Percentiles rank a stretch among this genome's conserved stretches.
Conservation (phyloP, 2,113 vertebrate species). For the Calonectris borealis region DNA sequence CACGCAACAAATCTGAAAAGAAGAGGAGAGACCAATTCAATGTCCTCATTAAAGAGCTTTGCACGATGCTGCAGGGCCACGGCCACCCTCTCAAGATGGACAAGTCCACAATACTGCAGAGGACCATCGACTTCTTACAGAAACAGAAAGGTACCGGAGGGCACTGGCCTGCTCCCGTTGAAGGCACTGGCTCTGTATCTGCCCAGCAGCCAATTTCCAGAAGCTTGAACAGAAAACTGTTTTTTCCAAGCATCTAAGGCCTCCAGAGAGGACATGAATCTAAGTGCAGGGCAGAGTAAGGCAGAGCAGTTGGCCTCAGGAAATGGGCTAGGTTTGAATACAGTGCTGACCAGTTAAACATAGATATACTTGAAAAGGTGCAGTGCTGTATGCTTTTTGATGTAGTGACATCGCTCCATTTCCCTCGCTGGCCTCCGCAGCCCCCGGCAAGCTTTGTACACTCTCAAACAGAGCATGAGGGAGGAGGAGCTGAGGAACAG, state of each 20-base stretch:
- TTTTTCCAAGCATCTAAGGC: neutral
- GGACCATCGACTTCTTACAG: conserved; percentile 83
- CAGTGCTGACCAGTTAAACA: neutral
- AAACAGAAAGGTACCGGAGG: conserved; percentile 85
- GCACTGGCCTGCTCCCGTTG: no score
- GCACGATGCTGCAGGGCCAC: conserved; percentile 83
- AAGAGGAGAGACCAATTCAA: conserved; percentile 84
- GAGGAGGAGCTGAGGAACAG: neutral
- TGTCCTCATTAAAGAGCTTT: conserved; percentile 85
- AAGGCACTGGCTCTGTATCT: neutral
- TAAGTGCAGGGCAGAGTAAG: neutral
- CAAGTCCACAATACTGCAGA: conserved; percentile 83
- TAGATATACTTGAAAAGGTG: neutral
- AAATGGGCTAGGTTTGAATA: neutral
- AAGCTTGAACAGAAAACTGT: neutral
- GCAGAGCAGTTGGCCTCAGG: neutral
- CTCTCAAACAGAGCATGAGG: neutral
- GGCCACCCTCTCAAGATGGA: conserved; percentile 86
- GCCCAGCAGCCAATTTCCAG: neutral
- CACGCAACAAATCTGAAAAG: conserved; percentile 84
- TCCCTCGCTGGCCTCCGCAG: neutral
- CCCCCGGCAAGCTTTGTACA: neutral
- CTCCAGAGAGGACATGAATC: neutral
- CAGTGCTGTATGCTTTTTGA: neutral
- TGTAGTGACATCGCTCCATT: neutral